phyloP scores from a whole-genome alignment of 2,888 invertebrate species.

The Elysia crispata region DNA sequence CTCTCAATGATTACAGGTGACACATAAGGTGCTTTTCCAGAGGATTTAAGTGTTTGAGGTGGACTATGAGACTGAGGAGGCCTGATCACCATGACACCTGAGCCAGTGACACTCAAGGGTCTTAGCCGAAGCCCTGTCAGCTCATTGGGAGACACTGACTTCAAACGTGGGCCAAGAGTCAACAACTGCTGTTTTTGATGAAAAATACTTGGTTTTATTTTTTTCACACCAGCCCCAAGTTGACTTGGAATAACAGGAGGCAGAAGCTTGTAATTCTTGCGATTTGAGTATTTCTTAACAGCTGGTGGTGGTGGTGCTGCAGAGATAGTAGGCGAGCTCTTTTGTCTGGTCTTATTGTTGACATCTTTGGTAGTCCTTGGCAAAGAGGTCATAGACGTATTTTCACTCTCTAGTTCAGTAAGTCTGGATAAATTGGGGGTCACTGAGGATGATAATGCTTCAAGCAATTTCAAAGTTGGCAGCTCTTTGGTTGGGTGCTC shows the following conservation, averaged over 20 bases:
- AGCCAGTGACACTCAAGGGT: not conserved
- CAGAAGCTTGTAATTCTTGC: constrained; percentile 46
- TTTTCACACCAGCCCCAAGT: constrained; percentile 19
- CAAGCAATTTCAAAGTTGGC: constrained; percentile 35
- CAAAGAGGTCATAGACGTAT: not conserved
- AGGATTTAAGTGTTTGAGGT: too few relatives aligned
- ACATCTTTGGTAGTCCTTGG: too few relatives aligned
- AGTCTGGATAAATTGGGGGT: constrained; percentile 25
- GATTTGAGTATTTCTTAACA: constrained; percentile 39
- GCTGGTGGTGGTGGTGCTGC: not conserved
- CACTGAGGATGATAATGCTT: constrained; percentile 37
- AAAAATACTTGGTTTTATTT: not conserved
- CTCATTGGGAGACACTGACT: not conserved
- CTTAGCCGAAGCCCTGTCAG: constrained; percentile 34
- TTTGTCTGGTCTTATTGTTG: too few relatives aligned
- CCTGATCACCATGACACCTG: too few relatives aligned
- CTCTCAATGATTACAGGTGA: too few relatives aligned
- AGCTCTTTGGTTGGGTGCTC: not conserved
- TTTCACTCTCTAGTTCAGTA: constrained; percentile 21
- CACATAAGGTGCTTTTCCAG: too few relatives aligned
- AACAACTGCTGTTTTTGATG: constrained; percentile 37
- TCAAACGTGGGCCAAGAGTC: constrained; percentile 32
- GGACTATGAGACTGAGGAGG: too few relatives aligned
- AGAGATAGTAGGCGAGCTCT: too few relatives aligned
- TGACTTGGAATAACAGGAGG: constrained; percentile 44